Base-by-base conservation (phyloP, 2,113 vertebrate species). In the Brienomyrus longianalis region DNA sequence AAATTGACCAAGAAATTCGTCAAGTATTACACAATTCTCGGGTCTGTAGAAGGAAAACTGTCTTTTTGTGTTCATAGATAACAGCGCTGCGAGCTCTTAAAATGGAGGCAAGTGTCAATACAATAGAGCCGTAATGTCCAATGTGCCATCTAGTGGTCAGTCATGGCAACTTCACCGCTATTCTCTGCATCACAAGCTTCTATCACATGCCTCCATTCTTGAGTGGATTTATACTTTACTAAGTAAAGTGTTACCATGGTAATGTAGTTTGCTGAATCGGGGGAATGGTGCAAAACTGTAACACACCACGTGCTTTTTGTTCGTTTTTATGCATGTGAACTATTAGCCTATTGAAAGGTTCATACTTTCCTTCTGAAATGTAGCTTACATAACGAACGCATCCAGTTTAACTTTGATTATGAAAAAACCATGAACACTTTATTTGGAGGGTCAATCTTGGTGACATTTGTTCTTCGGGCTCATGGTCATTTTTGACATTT, bases 81-180 rank as follows among this genome's bases (percentile, higher is more conserved):
- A 84, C 4, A 47, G 19, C 6, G 39, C 54, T n/a, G 31, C 54
- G 56, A 80, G 74, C 74, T 45, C 35, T 39, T 45, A 88, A 88
- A 88, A 88, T 88, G 87, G 87, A 88, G 87, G 87, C 87, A 45
- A 59, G 21, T 5, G 87, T 43, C 51, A 56, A 21, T 47, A 88
- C 54, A 62, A 47, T 45, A 27, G 54, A 47, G 19, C 35, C 59
- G 87, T 66, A 88, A 62, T 47, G 52, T 27, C 45, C 45, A 45
- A 10, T 21, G 87, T 35, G 54, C 87, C 87, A 66, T 66, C 87
- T 88, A 88, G 87, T 88, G 87, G 87, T 9, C 10, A 48, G 87
- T 62, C 56, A n/a, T 43, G 54, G 86, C 54, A 39, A 83, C 51
- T 87, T 31, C 86, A 39, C 27, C 51, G 7, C 31, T 9, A 5